Percentiles rank a stretch among this genome's conserved stretches.
Evolutionary conservation across 2,888 invertebrate species (phyloP).

Genomic region (Apotomis betuletana): DNA sequence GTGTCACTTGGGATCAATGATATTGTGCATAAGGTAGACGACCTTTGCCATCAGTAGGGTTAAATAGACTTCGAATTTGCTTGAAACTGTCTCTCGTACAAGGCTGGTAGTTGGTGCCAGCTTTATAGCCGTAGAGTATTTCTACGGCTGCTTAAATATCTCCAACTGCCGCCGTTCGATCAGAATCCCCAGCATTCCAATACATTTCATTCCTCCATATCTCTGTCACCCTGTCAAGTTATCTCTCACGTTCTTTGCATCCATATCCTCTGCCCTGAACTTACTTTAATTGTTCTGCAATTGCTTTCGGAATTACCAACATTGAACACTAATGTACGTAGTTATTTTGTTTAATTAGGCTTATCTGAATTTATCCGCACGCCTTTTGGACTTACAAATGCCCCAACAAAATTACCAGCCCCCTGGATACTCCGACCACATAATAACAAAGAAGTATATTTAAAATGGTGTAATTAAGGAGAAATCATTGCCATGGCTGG

Average conservation of each 20-base stretch:
- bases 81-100: background rate
- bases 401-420: slow-evolving; percentile 1
- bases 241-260: too few species aligned
- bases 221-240: too few species aligned
- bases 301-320: background rate
- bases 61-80: background rate
- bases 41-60: background rate
- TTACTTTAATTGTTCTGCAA: too few species aligned
- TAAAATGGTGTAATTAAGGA: slow-evolving; percentile 32
- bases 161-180: too few species aligned
- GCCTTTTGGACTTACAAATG: background rate
- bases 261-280: too few species aligned
- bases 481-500: slow-evolving; percentile 49
- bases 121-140: too few species aligned
- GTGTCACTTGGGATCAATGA: slow-evolving; percentile 20
- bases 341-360: background rate
- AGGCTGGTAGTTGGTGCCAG: too few species aligned
- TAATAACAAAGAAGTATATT: slow-evolving; percentile 16
- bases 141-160: too few species aligned
- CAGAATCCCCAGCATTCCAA: too few species aligned
- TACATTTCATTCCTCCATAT: too few species aligned
- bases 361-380: background rate
- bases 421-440: slow-evolving; percentile 6
- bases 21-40: slow-evolving; percentile 1
- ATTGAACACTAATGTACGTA: background rate